Evolutionary conservation across 2,113 vertebrate species (phyloP).

Genomic region (Notiomystis cincta): DNA sequence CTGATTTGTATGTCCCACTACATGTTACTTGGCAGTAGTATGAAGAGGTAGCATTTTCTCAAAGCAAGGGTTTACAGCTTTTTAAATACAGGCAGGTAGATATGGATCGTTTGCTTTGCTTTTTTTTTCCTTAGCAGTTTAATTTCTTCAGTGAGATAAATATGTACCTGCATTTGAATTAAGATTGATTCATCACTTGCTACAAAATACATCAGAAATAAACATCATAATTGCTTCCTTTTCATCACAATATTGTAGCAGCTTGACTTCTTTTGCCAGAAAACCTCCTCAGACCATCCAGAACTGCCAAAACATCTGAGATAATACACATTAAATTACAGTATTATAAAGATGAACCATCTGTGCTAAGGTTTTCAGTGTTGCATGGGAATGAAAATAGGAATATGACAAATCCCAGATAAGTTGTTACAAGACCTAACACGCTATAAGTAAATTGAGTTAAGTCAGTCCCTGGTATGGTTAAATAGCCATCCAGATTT

Average conservation of each 20-base stretch:
- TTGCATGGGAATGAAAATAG: not conserved
- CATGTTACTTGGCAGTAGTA: not conserved
- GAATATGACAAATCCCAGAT: not conserved
- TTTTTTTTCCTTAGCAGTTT: not conserved
- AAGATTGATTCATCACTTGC: not conserved
- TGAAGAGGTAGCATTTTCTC: not conserved
- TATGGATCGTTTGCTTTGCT: not conserved
- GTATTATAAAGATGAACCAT: conserved; percentile 31
- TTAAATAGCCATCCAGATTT: not conserved
- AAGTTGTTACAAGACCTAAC: not conserved
- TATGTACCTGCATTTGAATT: not conserved
- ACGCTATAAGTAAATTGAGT: not conserved
- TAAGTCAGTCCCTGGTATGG: not conserved
- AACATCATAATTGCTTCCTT: not conserved
- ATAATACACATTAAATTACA: not conserved
- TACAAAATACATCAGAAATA: conserved; percentile 16
- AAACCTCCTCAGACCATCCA: not conserved
- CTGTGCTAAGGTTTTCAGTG: conserved; percentile 3
- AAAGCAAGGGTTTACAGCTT: not conserved
- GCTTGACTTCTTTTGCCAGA: conserved; percentile 7
- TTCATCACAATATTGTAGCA: conserved; percentile 37
- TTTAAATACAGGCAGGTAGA: not conserved
- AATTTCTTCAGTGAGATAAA: not conserved
- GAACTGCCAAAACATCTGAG: conserved; percentile 22
- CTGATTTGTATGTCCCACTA: not conserved